Base-by-base conservation (phyloP, 2,797 vertebrate genomes). In the Dallia pectoralis region DNA sequence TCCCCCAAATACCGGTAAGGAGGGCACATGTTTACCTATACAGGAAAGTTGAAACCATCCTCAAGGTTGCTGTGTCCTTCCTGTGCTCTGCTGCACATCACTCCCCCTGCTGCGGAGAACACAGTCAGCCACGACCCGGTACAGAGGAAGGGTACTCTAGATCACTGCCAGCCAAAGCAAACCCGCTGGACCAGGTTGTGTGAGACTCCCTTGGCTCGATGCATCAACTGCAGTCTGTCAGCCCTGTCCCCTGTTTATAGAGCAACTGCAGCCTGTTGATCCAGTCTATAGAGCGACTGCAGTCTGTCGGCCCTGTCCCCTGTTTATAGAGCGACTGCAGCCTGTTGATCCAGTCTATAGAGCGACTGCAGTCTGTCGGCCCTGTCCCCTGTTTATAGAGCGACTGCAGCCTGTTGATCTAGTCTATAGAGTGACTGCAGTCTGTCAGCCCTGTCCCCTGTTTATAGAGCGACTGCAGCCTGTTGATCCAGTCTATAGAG, bases 21-120 rank as follows among this genome's bases (percentile, higher is more conserved):
- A 68, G 15, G 25, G 14, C 40, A 68, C n/a, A 25, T 29, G 27
- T 48, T 27, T 25, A 6, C 25, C 40, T 44, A 44, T 49, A 4
- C 22, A 44, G 30, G 29, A 27, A 5, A 4, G 16, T 4, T 9
- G 22, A 7, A 27, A 40, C 40, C 66, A 25, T 25, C 16, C 65
- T 53, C 74, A 77, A 87, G 89, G 87, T 86, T 86, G 82, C 80
- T 67, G 78, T 71, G 72, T 32, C 84, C 83, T 89, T 70, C 72
- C 79, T 82, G 70, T 67, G 71, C 82, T 87, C 77, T 69, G 53
- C 80, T 78, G 70, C 79, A 79, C 48, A 71, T 74, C 70, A 82
- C 75, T 73, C 76, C 62, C 68, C 76, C 74, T 51, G 66, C 40
- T 44, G 56, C 48, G 51, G 56, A 74, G 67, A 76, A 67, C 7